Evolutionary conservation across 2,888 invertebrate genomes (phyloP), one percentile per base, ranked within the genome.

Genomic region (Leptarthrus brevirostris): DNA sequence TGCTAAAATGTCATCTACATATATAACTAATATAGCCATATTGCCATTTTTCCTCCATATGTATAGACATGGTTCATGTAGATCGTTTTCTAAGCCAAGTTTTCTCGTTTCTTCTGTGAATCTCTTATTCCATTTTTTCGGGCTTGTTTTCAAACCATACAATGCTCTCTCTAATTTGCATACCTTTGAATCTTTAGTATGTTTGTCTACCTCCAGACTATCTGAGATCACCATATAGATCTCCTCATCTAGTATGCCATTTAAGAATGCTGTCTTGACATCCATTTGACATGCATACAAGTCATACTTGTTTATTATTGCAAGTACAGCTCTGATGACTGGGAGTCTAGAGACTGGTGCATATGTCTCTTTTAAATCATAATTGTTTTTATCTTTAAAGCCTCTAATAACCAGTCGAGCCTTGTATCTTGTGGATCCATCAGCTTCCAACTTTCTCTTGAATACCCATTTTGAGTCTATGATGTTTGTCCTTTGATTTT

Each of bases 221-320:
- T 64, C 64, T 64, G 64, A 40, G 2, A 64, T 64, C 26, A 36
- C 64, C 64, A 64, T 64, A 16, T 40, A 36, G 40, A 64, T 40
- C 2, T 64, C 40, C 14, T 64, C 64, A 8, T 64, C 36, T 3
- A 64, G 2, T 36, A 40, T 36, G 2, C 64, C 64, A 34, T 36
- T 64, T 36, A 64, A 16, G 18, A 64, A 64, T n/a, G 40, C 64
- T 34, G 64, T 64, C 36, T 64, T 64, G 5, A 64, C 64, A 64
- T 64, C 64, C 64, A 64, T 22, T 36, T 64, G 64, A 10, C 8
- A 47, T 26, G 24, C 56, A 22, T 22, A 2, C 18, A 56, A 56
- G n/a, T 22, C 56, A 22, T 56, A 22, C 3, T 56, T 56, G n/a
- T 56, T 56, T 22, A 56, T 56, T 22, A 56, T 56, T 2, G 56